Evolutionary conservation across 37 sponge, comb jelly and placozoan species (phyloP).

Genomic region (Geodia barretti): DNA sequence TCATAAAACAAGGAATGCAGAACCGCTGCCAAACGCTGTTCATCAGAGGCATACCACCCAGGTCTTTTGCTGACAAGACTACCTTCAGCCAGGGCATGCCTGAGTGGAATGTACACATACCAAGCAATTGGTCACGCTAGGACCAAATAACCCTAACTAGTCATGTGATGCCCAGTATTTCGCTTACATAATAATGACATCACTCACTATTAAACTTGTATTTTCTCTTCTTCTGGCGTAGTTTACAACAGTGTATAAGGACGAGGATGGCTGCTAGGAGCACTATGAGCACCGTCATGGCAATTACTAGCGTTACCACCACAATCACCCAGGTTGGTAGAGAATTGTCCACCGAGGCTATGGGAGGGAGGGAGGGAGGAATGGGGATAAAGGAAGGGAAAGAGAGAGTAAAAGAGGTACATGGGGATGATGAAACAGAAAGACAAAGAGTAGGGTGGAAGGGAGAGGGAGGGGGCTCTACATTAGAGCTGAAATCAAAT

Average conservation of each 20-base stretch:
- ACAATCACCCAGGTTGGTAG: not conserved
- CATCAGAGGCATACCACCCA: too few species aligned
- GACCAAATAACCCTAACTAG: too few species aligned
- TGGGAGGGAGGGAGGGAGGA: conserved; percentile 1
- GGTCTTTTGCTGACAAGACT: too few species aligned
- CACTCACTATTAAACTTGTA: not conserved
- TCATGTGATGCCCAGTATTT: too few species aligned
- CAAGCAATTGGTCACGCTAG: too few species aligned
- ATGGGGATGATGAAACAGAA: not conserved
- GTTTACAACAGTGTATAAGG: not conserved
- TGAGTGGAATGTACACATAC: too few species aligned
- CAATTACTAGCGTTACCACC: not conserved
- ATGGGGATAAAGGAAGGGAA: not conserved
- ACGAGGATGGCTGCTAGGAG: not conserved
- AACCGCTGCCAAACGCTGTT: too few species aligned
- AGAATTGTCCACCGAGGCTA: not conserved
- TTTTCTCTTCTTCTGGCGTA: not conserved
- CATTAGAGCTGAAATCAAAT: too few species aligned
- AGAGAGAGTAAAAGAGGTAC: not conserved
- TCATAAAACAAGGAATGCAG: too few species aligned
- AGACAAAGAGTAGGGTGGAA: not conserved
- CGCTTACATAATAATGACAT: too few species aligned
- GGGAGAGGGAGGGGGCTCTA: not conserved
- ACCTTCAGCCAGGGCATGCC: too few species aligned
- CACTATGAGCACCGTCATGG: not conserved